phyloP scores from a whole-genome alignment of 2,888 invertebrate species.

The Hirtodrosophila trivittata region DNA sequence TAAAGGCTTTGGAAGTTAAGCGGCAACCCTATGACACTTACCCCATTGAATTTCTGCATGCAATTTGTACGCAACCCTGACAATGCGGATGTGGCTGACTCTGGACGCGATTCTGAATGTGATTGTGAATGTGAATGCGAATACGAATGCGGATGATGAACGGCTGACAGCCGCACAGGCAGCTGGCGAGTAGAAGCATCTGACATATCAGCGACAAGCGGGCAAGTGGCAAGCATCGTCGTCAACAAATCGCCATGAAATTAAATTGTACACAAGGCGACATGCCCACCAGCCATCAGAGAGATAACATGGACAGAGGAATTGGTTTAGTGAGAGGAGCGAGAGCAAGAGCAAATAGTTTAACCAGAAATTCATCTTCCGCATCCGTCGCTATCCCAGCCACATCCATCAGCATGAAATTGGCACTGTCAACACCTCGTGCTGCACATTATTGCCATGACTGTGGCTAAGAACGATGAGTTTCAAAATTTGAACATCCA shows the following conservation, averaged over 20 bases:
- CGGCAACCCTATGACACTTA: conserved; percentile 66
- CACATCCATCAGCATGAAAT: conserved; percentile 53
- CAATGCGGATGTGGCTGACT: conserved; percentile 46
- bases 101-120: conserved; percentile 20
- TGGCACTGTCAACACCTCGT: conserved; percentile 70
- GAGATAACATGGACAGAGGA: not conserved
- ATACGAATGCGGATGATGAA: conserved; percentile 65
- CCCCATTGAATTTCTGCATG: conserved; percentile 67
- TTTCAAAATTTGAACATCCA: conserved; percentile 1
- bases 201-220: conserved; percentile 47
- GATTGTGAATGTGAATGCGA: conserved; percentile 29
- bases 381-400: conserved; percentile 34
- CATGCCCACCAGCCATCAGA: conserved; percentile 27
- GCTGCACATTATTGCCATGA: conserved; percentile 11
- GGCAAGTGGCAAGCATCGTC: conserved; percentile 27
- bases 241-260: conserved; percentile 74
- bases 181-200: conserved; percentile 10
- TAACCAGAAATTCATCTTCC: conserved; percentile 75
- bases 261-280: conserved; percentile 67
- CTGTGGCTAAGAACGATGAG: not conserved
- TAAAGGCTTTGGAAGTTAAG: conserved; percentile 37
- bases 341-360: conserved; percentile 66
- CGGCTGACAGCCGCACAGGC: conserved; percentile 62
- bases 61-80: conserved; percentile 67
- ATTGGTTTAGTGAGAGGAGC: not conserved